Evolutionary conservation across 2,888 invertebrate genomes (phyloP), one percentile per base, ranked within the genome.

Genomic region (Sphecodes monilicornis): DNA sequence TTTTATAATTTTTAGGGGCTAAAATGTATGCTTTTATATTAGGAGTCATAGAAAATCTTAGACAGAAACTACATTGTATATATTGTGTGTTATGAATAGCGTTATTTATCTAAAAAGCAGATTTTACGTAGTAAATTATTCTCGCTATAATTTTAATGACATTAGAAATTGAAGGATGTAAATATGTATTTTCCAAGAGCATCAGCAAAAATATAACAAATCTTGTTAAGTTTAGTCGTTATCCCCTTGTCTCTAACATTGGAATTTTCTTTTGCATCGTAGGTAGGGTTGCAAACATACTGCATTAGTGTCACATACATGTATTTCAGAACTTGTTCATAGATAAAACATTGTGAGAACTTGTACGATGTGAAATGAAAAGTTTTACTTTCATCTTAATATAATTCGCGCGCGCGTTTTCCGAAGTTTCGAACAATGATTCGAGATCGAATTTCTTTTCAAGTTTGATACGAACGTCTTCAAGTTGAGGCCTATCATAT

Each of bases 311-410:
- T 86, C 78, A 84, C 73, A 89, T 87, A 72, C 81, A 74, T 89
- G 86, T 89, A 89, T 89, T 89, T 89, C 84, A 80, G 73, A 83
- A 72, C 18, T 64, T 78, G 66, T 78, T 70, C 77, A 71, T 66
- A 57, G 39, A 64, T 74, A 57, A 46, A 50, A 69, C 70, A 82
- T 70, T 66, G 54, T 76, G 46, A 36, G 71, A 79, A 75, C 66
- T 76, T 54, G 77, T 80, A 78, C 69, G 84, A 66, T 77, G 77
- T 36, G 82, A 76, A 89, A 68, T 75, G 66, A 80, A 78, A 64
- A 54, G 66, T 64, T 60, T 60, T 78, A 76, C 66, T 79, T 72
- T 82, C 66, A 57, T 50, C 68, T 32, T 39, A 76, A 70, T 41
- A 32, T 75, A 70, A 79, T 74, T 64, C 26, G n/a, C 69, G 50